Evolutionary conservation across 2,888 invertebrate species (phyloP), one percentile per base, ranked within the genome.

Genomic region (Drosophila tripunctata): DNA sequence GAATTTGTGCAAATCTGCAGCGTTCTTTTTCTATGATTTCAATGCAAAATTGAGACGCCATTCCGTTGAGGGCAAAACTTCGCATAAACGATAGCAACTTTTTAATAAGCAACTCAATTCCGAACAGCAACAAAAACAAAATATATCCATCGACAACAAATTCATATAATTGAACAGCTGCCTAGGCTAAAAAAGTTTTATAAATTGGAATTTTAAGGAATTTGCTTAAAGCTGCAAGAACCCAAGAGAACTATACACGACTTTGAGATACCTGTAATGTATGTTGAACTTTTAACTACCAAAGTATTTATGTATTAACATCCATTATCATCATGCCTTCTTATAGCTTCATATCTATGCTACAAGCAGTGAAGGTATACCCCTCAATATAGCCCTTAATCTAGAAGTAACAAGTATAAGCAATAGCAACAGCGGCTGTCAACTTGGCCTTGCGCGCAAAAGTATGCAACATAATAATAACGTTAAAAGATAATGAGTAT

Each of bases 391-490:
- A 27, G n/a, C 27, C 27, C 27, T 10, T 27, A 27, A 8, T 27
- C 27, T 10, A 2, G 3, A 10, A 1, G 10, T 27, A 27, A 27
- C 27, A 10, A 10, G 27, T 10, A 10, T 3, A 10, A 21, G 21
- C n/a, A 7, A 22, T 15, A 63, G 12, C 41, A 33, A 36, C 56
- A 33, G 40, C 60, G 17, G 36, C 60, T 64, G 60, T 41, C 36
- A 55, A 61, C 43, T 67, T 55, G 40, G n/a, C 31, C 57, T 43
- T 43, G 17, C 47, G 56, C 50, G 15, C 43, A n/a, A 52, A 70
- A 76, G 74, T 67, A 76, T 85, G 75, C 82, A 60, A 57, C 75
- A 72, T 79, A 67, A 82, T 80, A 85, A 82, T 80, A 82, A 78
- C 78, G 75, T 85, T 85, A 80, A 83, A 75, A 70, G 78, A 78